A percentile compares a stretch with the other conserved stretches of the same genome.
These are phyloP conservation scores for Hippocampus zosterae DNA, from an alignment of 2,113 vertebrate genomes.

Conservation along the genomic window DNA sequence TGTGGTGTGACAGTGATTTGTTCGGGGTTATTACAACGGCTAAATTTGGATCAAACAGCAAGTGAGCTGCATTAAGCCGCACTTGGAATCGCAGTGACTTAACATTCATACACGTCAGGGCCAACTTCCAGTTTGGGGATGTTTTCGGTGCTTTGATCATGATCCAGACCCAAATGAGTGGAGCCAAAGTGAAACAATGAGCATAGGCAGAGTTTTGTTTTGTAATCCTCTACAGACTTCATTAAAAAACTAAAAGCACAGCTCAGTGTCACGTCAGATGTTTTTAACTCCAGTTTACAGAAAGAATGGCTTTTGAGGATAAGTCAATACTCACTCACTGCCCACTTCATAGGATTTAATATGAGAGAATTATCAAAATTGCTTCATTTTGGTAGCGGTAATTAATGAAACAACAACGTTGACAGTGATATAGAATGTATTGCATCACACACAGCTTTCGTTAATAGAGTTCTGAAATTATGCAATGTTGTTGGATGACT, in stretches of 20 bases:
- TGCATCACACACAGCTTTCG: not conserved
- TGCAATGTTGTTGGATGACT: too few relatives aligned
- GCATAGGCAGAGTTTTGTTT: not conserved
- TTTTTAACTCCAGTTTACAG: not conserved
- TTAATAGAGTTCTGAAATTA: too few relatives aligned
- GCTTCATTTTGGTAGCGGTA: not conserved
- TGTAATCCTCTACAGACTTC: not conserved
- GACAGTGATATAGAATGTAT: not conserved
- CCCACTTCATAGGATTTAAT: not conserved
- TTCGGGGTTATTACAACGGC: not conserved
- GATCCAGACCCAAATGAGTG: not conserved
- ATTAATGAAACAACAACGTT: not conserved
- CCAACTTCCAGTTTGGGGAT: not conserved
- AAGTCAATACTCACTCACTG: not conserved
- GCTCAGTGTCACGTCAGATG: not conserved
- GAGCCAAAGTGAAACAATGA: not conserved
- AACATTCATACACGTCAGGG: not conserved
- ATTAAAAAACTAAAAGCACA: slow-evolving; percentile 4
- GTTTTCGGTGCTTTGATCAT: slow-evolving; percentile 1
- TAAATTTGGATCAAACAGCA: slow-evolving; percentile 5
- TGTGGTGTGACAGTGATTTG: slow-evolving; percentile 1
- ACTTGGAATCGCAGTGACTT: slow-evolving; percentile 2
- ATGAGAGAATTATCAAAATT: not conserved
- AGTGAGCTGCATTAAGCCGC: not conserved
- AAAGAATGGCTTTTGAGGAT: not conserved